A percentile compares a stretch with the other conserved stretches of the same genome.
Evolutionary conservation across 2,888 invertebrate genomes (phyloP).

Genomic region (Troglohyphantes excavatus): DNA sequence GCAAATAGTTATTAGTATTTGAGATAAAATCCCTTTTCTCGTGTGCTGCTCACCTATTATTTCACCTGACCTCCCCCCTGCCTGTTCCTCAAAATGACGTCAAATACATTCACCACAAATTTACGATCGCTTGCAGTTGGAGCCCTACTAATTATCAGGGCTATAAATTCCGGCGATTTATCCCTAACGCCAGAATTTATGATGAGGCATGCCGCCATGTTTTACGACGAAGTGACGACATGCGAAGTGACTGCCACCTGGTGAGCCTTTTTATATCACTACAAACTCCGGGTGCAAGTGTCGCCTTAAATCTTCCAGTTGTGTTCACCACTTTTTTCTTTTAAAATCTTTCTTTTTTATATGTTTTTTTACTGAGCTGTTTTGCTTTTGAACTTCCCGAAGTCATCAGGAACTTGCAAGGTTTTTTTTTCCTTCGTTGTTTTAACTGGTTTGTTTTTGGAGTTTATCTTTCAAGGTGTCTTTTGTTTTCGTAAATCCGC

Average conservation of each 20-base stretch:
- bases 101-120: slow-evolving; percentile 63
- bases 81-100: slow-evolving; percentile 48
- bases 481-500: slow-evolving; percentile 32
- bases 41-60: slow-evolving; percentile 60
- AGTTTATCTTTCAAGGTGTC: slow-evolving; percentile 13
- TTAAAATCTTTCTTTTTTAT: slow-evolving; percentile 19
- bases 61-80: slow-evolving; percentile 37
- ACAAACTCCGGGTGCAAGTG: slow-evolving; percentile 62
- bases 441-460: slow-evolving; percentile 15
- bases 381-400: background rate
- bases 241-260: slow-evolving; percentile 77
- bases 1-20: slow-evolving; percentile 6
- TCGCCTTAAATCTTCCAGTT: slow-evolving; percentile 67
- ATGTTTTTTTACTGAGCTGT: background rate
- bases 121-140: slow-evolving; percentile 72
- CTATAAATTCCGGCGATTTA: slow-evolving; percentile 77
- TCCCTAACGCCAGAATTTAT: slow-evolving; percentile 72
- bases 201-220: slow-evolving; percentile 75
- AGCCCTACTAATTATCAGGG: slow-evolving; percentile 77
- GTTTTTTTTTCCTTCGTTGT: slow-evolving; percentile 19
- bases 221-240: slow-evolving; percentile 78
- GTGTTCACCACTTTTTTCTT: slow-evolving; percentile 33
- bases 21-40: slow-evolving; percentile 41
- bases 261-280: slow-evolving; percentile 72
- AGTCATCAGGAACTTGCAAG: background rate